Evolutionary conservation across 2,113 vertebrate genomes (phyloP).

Genomic region (Oxygymnocypris stewartii): DNA sequence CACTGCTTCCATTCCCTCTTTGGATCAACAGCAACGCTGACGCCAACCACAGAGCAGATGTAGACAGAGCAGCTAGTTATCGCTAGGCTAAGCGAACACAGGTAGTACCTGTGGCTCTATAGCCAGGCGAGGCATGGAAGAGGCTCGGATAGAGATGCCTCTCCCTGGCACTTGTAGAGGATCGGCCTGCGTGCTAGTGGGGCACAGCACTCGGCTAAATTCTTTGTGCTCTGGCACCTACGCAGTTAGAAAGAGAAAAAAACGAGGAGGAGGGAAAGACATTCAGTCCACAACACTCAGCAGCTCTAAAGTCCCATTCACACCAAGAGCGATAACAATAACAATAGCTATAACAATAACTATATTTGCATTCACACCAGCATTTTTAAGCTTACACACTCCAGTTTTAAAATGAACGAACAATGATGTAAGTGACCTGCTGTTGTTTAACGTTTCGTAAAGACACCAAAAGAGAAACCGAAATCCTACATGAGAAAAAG

Average conservation of each 20-base stretch:
- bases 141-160: constrained; percentile 89
- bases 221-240: constrained; percentile 89
- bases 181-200: constrained; percentile 82
- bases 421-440: neutral
- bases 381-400: neutral
- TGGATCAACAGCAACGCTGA: neutral
- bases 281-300: constrained; percentile 13
- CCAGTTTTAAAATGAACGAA: neutral
- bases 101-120: constrained; percentile 89
- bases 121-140: constrained; percentile 96
- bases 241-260: constrained; percentile 51
- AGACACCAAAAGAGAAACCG: neutral
- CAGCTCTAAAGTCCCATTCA: neutral
- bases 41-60: neutral
- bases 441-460: neutral
- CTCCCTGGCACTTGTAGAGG: constrained; percentile 87
- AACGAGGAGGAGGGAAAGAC: constrained; percentile 30
- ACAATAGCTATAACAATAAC: neutral
- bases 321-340: neutral
- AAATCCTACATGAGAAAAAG: neutral
- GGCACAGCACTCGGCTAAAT: constrained; percentile 86
- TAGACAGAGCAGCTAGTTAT: constrained; percentile 9
- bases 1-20: neutral
- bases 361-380: neutral
- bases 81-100: neutral